phyloP scores from a whole-genome alignment of 2,888 invertebrate genomes.

The Ommatoiulus sabulosus region DNA sequence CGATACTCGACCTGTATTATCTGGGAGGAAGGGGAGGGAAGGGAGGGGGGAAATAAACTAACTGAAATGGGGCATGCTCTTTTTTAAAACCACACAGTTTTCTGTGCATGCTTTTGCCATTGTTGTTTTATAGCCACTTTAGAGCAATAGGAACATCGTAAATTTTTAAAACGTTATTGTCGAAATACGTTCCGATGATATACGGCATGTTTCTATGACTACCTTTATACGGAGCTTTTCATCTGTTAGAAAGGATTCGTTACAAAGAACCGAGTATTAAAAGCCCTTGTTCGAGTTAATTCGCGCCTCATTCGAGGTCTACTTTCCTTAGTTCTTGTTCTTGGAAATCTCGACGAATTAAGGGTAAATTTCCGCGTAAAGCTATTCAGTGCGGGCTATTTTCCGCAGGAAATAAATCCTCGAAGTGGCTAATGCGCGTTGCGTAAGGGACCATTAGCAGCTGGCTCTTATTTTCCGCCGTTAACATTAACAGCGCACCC shows the following conservation, averaged over 20 bases:
- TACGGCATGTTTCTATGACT: no score
- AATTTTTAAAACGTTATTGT: no score
- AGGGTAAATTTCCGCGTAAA: background rate
- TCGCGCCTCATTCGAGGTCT: background rate
- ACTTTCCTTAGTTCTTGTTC: background rate
- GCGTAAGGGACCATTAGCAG: slow-evolving; percentile 17
- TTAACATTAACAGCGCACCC: background rate
- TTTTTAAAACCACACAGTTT: no score
- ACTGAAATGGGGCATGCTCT: no score
- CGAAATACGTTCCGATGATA: no score
- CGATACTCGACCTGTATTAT: no score
- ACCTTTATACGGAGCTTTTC: no score
- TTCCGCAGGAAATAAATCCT: background rate
- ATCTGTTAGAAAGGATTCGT: background rate
- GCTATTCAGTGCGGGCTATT: background rate
- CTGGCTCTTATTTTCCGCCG: background rate
- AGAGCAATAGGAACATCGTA: no score
- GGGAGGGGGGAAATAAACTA: no score
- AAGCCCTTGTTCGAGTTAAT: background rate
- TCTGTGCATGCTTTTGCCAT: no score
- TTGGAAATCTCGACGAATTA: background rate
- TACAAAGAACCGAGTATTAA: background rate
- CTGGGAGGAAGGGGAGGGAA: no score
- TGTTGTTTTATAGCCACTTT: no score
- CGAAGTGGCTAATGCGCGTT: background rate